Conservation (phyloP, 2,888 invertebrate species). For the Aporophyla lueneburgensis region DNA sequence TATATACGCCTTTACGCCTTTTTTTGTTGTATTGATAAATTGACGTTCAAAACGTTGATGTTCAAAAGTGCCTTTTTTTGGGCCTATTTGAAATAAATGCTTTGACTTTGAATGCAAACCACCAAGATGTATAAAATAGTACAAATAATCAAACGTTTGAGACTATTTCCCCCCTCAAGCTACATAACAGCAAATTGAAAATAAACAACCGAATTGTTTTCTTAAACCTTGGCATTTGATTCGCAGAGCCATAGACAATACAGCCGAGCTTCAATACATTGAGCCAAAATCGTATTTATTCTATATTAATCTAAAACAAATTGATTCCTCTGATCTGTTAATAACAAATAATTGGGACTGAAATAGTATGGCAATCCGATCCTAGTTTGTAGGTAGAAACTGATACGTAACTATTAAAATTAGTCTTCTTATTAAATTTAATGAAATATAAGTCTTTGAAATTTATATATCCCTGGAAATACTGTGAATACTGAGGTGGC, state of each 20-base stretch:
- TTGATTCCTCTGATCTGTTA: constrained; percentile 39
- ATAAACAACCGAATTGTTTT: constrained; percentile 35
- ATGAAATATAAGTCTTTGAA: background rate
- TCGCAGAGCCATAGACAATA: constrained; percentile 3
- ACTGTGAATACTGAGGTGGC: too few relatives aligned
- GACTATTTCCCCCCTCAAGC: background rate
- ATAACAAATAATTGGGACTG: constrained; percentile 18
- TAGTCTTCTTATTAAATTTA: background rate
- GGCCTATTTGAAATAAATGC: too few relatives aligned
- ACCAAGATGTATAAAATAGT: background rate
- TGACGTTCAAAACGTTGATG: too few relatives aligned
- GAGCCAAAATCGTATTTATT: constrained; percentile 34
- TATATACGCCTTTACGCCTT: too few relatives aligned
- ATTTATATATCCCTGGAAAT: too few relatives aligned
- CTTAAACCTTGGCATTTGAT: constrained; percentile 21
- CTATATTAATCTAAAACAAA: constrained; percentile 10
- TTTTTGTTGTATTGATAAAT: too few relatives aligned
- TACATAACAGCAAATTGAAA: constrained; percentile 26
- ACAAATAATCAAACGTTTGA: background rate
- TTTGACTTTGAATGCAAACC: too few relatives aligned
- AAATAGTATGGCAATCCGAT: background rate
- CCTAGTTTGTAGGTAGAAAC: background rate
- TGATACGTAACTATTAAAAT: background rate
- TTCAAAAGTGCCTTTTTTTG: too few relatives aligned
- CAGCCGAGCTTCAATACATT: constrained; percentile 1